These are phyloP conservation scores for Leptoteleia sp. DNA, from an alignment of 1,140 invertebrate genomes.

Conservation along the genomic window DNA sequence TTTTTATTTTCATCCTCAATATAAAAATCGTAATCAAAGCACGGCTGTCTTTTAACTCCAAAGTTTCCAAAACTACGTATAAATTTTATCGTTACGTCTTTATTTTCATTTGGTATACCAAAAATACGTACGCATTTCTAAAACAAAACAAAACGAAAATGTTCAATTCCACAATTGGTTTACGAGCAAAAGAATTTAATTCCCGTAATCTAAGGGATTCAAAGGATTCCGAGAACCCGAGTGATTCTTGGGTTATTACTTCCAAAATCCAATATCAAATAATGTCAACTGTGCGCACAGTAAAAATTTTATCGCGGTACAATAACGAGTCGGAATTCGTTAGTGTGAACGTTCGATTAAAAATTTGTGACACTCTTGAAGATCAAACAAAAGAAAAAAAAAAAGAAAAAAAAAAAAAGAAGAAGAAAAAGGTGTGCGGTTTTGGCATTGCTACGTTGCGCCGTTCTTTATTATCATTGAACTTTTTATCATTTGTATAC, in stretches of 20 bases:
- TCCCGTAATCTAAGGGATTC: slow-evolving; percentile 14
- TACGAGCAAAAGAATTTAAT: slow-evolving; percentile 10
- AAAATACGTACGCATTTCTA: slow-evolving; percentile 4
- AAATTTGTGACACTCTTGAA: slow-evolving; percentile 3
- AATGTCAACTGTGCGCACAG: slow-evolving; percentile 1
- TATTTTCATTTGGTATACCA: slow-evolving; percentile 6
- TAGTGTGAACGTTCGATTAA: slow-evolving; percentile 5
- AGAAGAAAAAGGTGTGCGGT: too few species aligned
- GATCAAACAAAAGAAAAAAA: background rate
- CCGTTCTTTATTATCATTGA: slow-evolving; percentile 24
- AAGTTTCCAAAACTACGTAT: slow-evolving; percentile 13
- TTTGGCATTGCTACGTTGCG: slow-evolving; percentile 6
- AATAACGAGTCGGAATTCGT: slow-evolving; percentile 4
- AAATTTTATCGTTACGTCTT: background rate
- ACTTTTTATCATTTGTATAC: slow-evolving; percentile 28
- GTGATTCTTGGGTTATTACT: slow-evolving; percentile 7
- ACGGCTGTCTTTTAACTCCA: slow-evolving; percentile 7
- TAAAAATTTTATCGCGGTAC: slow-evolving; percentile 6
- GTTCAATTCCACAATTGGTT: background rate
- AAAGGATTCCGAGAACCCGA: slow-evolving; percentile 11
- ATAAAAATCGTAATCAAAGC: slow-evolving; percentile 15
- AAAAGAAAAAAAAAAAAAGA: background rate
- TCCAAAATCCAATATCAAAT: slow-evolving; percentile 18
- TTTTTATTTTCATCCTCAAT: background rate
- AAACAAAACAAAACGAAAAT: slow-evolving; percentile 28